Evolutionary conservation across 2,797 vertebrate genomes (phyloP).

Genomic region (Pipistrellus pipistrellus): DNA sequence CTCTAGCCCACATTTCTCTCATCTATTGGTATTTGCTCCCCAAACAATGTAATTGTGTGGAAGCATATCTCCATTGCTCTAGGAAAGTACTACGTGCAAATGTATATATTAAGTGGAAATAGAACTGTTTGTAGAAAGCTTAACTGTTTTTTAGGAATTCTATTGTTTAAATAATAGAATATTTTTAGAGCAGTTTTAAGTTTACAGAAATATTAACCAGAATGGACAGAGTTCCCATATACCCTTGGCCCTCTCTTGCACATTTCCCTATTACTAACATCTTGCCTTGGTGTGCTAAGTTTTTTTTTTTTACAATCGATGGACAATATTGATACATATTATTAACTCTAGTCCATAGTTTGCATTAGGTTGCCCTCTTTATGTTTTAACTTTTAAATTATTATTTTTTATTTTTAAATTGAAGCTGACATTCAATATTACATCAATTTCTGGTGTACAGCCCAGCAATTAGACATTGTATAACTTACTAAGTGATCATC

Average conservation of each 20-base stretch:
- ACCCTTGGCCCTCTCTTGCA: not conserved
- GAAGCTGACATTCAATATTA: not conserved
- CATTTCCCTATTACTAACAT: not conserved
- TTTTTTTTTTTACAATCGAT: not conserved
- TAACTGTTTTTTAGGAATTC: not conserved
- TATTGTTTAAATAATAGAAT: not conserved
- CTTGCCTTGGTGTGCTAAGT: not conserved
- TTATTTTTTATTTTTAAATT: not conserved
- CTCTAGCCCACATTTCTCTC: not conserved
- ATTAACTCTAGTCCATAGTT: not conserved
- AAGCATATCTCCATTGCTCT: not conserved
- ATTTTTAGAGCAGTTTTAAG: not conserved
- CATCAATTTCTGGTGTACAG: not conserved
- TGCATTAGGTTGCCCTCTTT: not conserved
- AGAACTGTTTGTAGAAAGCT: constrained; percentile 21
- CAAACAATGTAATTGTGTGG: not conserved
- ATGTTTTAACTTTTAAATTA: not conserved
- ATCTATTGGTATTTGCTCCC: not conserved
- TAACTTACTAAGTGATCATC: not conserved
- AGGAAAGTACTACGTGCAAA: constrained; percentile 11
- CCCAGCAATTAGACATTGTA: not conserved
- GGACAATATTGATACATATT: not conserved
- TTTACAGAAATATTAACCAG: not conserved
- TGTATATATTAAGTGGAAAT: constrained; percentile 47
- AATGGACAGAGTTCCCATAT: not conserved